Evolutionary conservation across 2,113 vertebrate species (phyloP), one percentile per base, ranked within the genome.

Genomic region (Sisor rabdophorus): DNA sequence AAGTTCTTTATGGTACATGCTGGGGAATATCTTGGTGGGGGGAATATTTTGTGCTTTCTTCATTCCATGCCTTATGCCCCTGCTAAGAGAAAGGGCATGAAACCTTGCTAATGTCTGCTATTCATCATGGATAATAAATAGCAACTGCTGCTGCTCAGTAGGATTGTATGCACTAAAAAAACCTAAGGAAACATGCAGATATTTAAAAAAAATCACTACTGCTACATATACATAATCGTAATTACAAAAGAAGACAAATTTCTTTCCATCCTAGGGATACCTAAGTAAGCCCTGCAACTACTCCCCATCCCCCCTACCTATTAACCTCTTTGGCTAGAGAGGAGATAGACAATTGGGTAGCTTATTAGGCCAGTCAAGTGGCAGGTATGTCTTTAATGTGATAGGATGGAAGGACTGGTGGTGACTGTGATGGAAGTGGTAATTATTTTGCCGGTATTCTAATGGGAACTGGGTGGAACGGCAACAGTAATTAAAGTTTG

Each of bases 401-500:
- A 88, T 89, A 85, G 85, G 88, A 86, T 85, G 61, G 77, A 86
- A 88, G 86, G 86, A 89, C 80, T 71, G 24, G 74, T 86, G 86
- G 86, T 84, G 88, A 82, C 76, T 71, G 82, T 80, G 76, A 78
- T 78, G 80, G 82, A 87, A 71, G 85, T 85, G 83, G 88, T 90
- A 89, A 90, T 91, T 91, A 91, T 89, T 87, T 89, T 85, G 84
- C 84, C 85, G 80, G 78, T 81, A 40, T 85, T 88, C 88, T 85
- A 63, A 80, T 87, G 89, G 89, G 89, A 89, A 81, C 65, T 78
- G 58, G 47, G 80, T 54, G 83, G 82, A 85, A 86, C 83, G 85
- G 85, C 84, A 84, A 81, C 83, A 84, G 86, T 91, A 91, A 91
- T 91, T 91, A 91, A 88, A 83, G 78, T 87, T 73, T 81, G 84